These are phyloP conservation scores for Eciton burchellii DNA, from an alignment of 1,140 invertebrate genomes.

Conservation along the genomic window DNA sequence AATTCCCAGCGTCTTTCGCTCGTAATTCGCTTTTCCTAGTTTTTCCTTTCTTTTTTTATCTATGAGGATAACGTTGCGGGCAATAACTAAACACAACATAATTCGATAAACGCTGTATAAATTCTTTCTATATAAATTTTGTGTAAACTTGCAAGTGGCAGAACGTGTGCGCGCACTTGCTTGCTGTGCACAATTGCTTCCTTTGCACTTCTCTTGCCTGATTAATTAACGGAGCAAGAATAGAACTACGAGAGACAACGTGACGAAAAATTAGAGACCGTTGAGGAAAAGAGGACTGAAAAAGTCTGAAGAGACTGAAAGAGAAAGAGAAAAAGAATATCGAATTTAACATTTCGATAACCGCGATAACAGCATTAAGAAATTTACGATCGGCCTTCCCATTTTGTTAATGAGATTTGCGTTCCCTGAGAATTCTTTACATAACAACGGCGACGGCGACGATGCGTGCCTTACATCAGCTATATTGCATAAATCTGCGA, in stretches of 20 bases:
- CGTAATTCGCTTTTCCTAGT: background rate
- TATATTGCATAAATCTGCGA: slow-evolving; percentile 1
- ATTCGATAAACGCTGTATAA: too few species aligned
- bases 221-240: slow-evolving; percentile 1
- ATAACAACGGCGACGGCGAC: background rate
- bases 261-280: background rate
- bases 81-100: too few species aligned
- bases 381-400: background rate
- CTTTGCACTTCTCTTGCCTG: background rate
- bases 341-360: slow-evolving; percentile 11
- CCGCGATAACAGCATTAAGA: slow-evolving; percentile 1
- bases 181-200: background rate
- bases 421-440: background rate
- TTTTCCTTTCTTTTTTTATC: slow-evolving; percentile 2
- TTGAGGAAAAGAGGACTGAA: slow-evolving; percentile 1
- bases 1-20: background rate
- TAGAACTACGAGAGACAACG: background rate
- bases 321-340: too few species aligned
- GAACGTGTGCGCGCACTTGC: background rate
- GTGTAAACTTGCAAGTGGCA: background rate
- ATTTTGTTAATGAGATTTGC: slow-evolving; percentile 16
- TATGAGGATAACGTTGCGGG: background rate
- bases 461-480: background rate
- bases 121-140: too few species aligned
- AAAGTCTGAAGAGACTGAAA: too few species aligned